Percentiles rank a stretch among this genome's conserved stretches.
Evolutionary conservation across 1,140 invertebrate genomes (phyloP).

Genomic region (Panagrolaimus sp.): DNA sequence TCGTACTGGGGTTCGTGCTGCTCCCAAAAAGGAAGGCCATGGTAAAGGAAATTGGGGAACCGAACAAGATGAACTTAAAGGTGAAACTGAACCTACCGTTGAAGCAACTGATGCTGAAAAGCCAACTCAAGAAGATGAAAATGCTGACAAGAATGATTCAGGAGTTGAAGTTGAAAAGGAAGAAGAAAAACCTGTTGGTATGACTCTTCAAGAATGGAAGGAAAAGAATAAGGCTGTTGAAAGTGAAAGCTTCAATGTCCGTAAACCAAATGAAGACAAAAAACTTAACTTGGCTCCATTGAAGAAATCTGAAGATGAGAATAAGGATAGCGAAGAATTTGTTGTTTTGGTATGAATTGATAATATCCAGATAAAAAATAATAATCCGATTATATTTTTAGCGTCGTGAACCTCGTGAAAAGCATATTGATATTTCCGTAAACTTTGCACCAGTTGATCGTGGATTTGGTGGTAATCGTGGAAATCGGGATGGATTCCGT

Average conservation of each 20-base stretch:
- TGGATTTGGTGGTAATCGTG: conserved; percentile 18
- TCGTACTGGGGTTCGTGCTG: conserved; percentile 30
- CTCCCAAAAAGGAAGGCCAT: conserved; percentile 23
- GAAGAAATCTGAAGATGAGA: conserved; percentile 21
- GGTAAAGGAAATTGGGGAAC: conserved; percentile 37
- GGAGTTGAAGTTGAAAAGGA: conserved; percentile 15
- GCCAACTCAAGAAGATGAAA: conserved; percentile 6
- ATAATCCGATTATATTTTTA: conserved; percentile 18
- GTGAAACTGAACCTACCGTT: conserved; percentile 29
- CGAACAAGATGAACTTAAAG: conserved; percentile 28
- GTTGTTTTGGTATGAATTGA: background rate
- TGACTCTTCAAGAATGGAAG: conserved; percentile 39
- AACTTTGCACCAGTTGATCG: conserved; percentile 28
- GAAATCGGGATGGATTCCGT: background rate
- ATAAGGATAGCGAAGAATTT: conserved; percentile 23
- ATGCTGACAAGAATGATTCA: conserved; percentile 13
- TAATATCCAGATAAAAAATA: background rate
- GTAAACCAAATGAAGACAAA: conserved; percentile 32
- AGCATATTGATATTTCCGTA: conserved; percentile 38
- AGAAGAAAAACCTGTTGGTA: conserved; percentile 21
- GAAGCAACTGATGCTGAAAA: conserved; percentile 17
- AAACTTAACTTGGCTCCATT: conserved; percentile 38
- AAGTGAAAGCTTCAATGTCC: conserved; percentile 26
- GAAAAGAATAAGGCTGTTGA: conserved; percentile 30
- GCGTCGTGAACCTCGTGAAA: conserved; percentile 33